A percentile compares a stretch with the other conserved stretches of the same genome.
Conservation (phyloP, 2,113 vertebrate genomes). For the Sinosuthora webbiana region DNA sequence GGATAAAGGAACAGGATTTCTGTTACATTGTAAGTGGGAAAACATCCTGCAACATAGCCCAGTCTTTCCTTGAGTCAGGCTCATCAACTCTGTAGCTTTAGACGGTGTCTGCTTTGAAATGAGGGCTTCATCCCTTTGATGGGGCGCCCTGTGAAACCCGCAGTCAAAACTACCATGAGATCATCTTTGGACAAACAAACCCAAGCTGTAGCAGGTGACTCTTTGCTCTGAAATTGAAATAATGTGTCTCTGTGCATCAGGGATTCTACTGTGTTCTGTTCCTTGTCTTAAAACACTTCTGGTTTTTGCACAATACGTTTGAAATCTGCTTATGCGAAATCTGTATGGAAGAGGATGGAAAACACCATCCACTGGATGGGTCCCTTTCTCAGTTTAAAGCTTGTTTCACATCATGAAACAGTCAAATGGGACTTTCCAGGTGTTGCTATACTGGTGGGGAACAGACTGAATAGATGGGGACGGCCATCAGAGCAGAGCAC, state of each 20-base stretch:
- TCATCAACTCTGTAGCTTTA: neutral
- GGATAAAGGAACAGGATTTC: neutral
- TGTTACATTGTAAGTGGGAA: neutral
- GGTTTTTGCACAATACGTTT: neutral
- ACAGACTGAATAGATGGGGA: neutral
- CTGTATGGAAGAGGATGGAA: neutral
- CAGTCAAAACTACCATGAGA: neutral
- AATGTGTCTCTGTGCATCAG: neutral
- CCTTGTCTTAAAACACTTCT: neutral
- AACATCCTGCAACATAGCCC: neutral
- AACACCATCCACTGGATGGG: neutral
- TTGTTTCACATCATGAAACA: neutral
- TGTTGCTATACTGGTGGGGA: neutral
- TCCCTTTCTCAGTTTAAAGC: neutral
- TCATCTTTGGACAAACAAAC: neutral
- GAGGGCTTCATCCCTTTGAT: neutral
- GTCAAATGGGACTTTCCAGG: neutral
- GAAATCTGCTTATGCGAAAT: neutral
- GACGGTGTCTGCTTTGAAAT: neutral
- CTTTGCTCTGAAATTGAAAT: slow-evolving; percentile 17
- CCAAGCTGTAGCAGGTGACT: neutral
- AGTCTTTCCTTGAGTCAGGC: neutral
- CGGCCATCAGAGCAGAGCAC: neutral
- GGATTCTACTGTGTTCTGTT: rapidly evolving
- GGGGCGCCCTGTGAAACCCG: neutral